phyloP scores from a whole-genome alignment of 2,113 vertebrate genomes.

The Hymenochirus boettgeri region DNA sequence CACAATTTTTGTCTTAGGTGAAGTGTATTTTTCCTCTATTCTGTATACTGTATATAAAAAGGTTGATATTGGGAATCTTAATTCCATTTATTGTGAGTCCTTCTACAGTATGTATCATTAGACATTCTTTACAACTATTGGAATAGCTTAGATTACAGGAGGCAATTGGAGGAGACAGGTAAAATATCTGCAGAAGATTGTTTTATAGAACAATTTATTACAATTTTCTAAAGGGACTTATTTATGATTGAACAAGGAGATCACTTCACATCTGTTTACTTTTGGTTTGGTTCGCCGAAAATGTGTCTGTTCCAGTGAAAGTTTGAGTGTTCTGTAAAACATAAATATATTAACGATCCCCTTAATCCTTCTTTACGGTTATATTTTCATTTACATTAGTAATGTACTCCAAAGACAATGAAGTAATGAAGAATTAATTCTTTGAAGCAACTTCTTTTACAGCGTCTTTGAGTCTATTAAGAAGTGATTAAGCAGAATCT shows the following conservation, averaged over 20 bases:
- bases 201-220: background rate
- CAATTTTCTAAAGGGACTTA: conserved; percentile 9
- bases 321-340: conserved; percentile 30
- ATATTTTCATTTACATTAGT: conserved; percentile 43
- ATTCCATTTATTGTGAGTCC: too few relatives aligned
- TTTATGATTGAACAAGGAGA: conserved; percentile 3
- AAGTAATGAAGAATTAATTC: conserved; percentile 65
- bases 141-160: too few relatives aligned
- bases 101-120: background rate
- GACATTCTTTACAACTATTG: background rate
- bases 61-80: too few relatives aligned
- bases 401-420: conserved; percentile 46
- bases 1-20: too few relatives aligned
- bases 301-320: conserved; percentile 20
- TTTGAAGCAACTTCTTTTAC: conserved; percentile 69
- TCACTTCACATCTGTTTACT: background rate
- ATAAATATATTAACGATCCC: conserved; percentile 30
- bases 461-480: conserved; percentile 65
- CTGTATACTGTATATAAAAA: too few relatives aligned
- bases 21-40: too few relatives aligned
- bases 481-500: conserved; percentile 66
- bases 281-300: conserved; percentile 16
- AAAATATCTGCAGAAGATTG: too few relatives aligned
- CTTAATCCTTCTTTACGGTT: conserved; percentile 35
- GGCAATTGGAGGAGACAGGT: too few relatives aligned